Base-by-base conservation (phyloP, 1,140 invertebrate species). In the Calosoma granatense region DNA sequence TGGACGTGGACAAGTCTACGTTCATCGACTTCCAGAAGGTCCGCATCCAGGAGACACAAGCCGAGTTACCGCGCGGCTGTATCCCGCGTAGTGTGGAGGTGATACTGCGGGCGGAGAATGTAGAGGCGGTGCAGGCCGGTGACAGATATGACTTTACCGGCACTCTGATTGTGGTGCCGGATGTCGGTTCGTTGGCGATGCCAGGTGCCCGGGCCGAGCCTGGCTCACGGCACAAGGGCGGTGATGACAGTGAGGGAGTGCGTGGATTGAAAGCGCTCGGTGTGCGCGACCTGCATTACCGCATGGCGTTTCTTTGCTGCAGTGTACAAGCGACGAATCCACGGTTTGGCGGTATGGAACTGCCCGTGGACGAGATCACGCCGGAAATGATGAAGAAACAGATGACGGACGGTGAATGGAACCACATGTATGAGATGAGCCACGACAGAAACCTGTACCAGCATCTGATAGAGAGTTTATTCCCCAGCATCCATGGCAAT, bases 11-110 rank as follows among this genome's bases (percentile, higher is more conserved):
- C 68, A 94, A 96, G 68, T 97, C 94, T 0, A 73, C 84, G 19
- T 99, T 99, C 78, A 87, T 99, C 1, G 97, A 99, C 75, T 99
- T 99, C 72, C 97, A 99, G 79, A 99, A 98, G 80, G 85, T 98
- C 3, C 80, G 95, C 61, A 94, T 99, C 62, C 97, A 99, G 74
- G 97, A 99, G 77, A 95, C 93, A 1, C 97, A 99, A 74, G 85
- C 92, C 12, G 97, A 99, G 74, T 74, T 99, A 20, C 97, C 97
- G 1, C 74, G 95, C 61, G 97, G 97, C 20, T 92, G 92, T 67
- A 98, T 99, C 65, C 97, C 97, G 0, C 79, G 97, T 43, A 95
- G 94, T 61, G 81, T 99, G 22, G 97, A 99, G 76, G 81, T 99
- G 21, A 88, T 99, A 63, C 73, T 99, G n/a, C 78, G 97, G 67